Conservation (phyloP, 2,113 vertebrate genomes). For the Ciconia maguari region DNA sequence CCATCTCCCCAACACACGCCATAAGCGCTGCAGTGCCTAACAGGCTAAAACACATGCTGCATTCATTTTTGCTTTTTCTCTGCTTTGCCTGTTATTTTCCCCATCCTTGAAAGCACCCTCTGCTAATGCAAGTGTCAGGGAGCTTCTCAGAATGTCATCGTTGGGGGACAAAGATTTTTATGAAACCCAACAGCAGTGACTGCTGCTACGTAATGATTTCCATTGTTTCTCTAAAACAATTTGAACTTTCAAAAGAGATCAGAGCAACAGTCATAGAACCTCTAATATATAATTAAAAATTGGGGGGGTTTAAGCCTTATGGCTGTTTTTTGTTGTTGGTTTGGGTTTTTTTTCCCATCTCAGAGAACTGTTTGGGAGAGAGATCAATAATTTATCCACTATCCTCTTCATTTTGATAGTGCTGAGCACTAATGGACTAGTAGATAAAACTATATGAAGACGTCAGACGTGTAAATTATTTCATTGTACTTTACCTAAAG, state of each 20-base stretch:
- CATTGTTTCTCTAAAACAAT: background rate
- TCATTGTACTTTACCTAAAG: slow-evolving; percentile 62
- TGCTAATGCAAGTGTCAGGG: background rate
- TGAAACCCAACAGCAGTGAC: background rate
- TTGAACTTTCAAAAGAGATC: background rate
- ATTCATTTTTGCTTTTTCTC: background rate
- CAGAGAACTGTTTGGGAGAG: background rate
- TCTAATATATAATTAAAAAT: background rate
- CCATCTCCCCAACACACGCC: background rate
- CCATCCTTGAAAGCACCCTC: background rate
- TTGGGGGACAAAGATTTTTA: background rate
- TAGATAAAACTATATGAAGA: background rate
- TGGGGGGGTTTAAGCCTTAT: background rate
- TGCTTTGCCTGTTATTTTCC: background rate
- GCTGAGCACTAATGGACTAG: background rate
- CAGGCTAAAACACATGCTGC: background rate
- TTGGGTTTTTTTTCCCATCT: background rate
- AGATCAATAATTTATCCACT: background rate
- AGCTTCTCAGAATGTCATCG: background rate
- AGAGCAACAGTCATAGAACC: background rate
- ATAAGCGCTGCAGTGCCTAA: background rate
- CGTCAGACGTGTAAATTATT: background rate
- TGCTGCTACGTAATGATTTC: background rate
- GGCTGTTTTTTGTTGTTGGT: background rate
- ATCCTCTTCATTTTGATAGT: background rate